Conservation (phyloP, 2,797 vertebrate genomes). For the Potorous gilbertii region DNA sequence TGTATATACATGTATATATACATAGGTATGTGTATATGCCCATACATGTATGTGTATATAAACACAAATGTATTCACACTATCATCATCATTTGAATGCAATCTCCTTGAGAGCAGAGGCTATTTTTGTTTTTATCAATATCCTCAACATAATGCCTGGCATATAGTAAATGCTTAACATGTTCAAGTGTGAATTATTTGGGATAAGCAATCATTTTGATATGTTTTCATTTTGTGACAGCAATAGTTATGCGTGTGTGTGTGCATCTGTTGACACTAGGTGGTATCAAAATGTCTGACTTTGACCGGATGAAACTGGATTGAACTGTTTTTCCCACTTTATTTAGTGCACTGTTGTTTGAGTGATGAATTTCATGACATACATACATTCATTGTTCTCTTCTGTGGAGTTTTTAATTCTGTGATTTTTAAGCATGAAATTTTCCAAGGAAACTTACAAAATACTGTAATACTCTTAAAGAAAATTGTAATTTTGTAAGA, state of each 20-base stretch:
- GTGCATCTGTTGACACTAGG: not conserved
- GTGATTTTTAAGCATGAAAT: not conserved
- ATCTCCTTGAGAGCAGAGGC: not conserved
- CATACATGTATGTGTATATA: too few relatives aligned
- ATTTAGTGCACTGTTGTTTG: not conserved
- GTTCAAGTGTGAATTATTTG: not conserved
- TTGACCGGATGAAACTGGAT: not conserved
- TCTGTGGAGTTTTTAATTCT: not conserved
- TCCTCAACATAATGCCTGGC: not conserved
- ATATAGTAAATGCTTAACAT: not conserved
- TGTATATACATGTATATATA: too few relatives aligned
- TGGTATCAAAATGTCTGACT: not conserved
- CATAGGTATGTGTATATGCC: too few relatives aligned
- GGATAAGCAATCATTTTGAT: not conserved
- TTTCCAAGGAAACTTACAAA: not conserved
- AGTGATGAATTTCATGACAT: not conserved
- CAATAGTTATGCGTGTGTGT: not conserved
- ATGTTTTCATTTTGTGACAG: not conserved
- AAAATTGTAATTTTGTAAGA: too few relatives aligned
- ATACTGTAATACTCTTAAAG: not conserved
- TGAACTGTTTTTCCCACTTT: not conserved
- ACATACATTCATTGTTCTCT: not conserved
- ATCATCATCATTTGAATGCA: not conserved
- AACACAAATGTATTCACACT: not conserved
- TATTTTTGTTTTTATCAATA: not conserved